phyloP scores from a whole-genome alignment of 2,113 vertebrate genomes.

The Dromiciops gliroides region DNA sequence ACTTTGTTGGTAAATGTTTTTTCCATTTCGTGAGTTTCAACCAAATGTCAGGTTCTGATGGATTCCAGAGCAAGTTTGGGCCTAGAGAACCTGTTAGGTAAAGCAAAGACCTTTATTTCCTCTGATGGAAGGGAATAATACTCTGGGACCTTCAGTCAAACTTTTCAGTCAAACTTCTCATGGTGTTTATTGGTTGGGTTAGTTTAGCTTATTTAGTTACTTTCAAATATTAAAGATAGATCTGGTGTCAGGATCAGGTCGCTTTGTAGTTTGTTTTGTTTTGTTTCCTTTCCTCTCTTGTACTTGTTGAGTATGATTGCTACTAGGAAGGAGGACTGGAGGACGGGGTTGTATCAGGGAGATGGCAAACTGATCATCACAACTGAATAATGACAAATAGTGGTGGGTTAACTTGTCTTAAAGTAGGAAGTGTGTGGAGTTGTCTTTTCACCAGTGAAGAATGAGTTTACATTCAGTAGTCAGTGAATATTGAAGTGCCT shows the following conservation, averaged over 20 bases:
- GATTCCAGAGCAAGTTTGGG: constrained; percentile 17
- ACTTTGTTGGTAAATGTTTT: constrained; percentile 10
- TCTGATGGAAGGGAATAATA: constrained; percentile 17
- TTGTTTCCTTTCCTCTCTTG: not conserved
- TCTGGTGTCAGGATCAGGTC: not conserved
- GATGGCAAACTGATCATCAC: not conserved
- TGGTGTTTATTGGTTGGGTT: not conserved
- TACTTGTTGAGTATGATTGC: not conserved
- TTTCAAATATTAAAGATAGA: not conserved
- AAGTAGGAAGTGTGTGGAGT: not conserved
- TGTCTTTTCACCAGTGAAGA: not conserved
- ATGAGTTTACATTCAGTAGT: not conserved
- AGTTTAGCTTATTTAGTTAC: constrained; percentile 10
- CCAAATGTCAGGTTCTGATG: constrained; percentile 2
- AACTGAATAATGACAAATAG: constrained; percentile 2
- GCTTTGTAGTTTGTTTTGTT: not conserved
- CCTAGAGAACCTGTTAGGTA: not conserved
- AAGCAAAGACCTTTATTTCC: constrained; percentile 29
- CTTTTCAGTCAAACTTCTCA: not conserved
- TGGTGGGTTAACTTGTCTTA: not conserved
- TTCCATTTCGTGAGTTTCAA: constrained; percentile 3
- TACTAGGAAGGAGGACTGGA: not conserved
- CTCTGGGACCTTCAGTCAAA: not conserved
- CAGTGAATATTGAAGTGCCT: not conserved
- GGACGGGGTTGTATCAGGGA: not conserved